phyloP scores from a whole-genome alignment of 2,888 invertebrate genomes.

The Microchrysa polita region DNA sequence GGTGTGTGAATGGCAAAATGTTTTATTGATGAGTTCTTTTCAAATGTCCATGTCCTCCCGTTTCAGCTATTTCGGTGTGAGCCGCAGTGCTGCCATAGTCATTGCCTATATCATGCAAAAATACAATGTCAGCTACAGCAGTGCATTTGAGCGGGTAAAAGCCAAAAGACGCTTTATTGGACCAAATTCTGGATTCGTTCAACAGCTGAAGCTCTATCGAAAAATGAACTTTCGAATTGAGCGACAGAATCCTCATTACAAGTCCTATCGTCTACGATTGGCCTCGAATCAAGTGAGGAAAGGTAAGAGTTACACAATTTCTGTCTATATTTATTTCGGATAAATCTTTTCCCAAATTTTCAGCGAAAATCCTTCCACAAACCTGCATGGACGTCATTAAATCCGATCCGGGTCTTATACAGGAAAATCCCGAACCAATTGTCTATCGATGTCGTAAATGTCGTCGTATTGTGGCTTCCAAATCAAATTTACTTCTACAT shows the following conservation, averaged over 20 bases:
- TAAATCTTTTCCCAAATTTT: slow-evolving; percentile 6
- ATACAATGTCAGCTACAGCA: slow-evolving; percentile 75
- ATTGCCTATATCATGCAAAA: slow-evolving; percentile 90
- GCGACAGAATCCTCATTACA: slow-evolving; percentile 74
- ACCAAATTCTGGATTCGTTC: slow-evolving; percentile 84
- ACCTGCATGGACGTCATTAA: slow-evolving; percentile 80
- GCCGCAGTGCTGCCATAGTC: slow-evolving; percentile 87
- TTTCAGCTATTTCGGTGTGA: slow-evolving; percentile 85
- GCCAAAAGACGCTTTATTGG: slow-evolving; percentile 76
- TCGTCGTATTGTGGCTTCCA: slow-evolving; percentile 82
- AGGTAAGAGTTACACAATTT: slow-evolving; percentile 65
- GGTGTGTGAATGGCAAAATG: slow-evolving; percentile 67
- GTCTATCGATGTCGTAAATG: slow-evolving; percentile 87
- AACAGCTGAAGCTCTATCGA: slow-evolving; percentile 80
- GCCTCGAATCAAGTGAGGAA: slow-evolving; percentile 84
- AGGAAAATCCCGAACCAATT: slow-evolving; percentile 81
- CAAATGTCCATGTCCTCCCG: background rate
- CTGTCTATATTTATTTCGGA: too few species aligned
- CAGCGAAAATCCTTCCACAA: slow-evolving; percentile 84
- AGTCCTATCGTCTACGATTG: slow-evolving; percentile 78
- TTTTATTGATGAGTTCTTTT: background rate
- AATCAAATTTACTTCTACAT: slow-evolving; percentile 82
- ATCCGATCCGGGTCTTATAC: slow-evolving; percentile 79
- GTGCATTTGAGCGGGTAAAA: slow-evolving; percentile 77
- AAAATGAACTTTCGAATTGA: slow-evolving; percentile 81